Percentiles rank a stretch among this genome's conserved stretches.
Conservation (phyloP, 1,140 invertebrate species). For the Drosophila yakuba region DNA sequence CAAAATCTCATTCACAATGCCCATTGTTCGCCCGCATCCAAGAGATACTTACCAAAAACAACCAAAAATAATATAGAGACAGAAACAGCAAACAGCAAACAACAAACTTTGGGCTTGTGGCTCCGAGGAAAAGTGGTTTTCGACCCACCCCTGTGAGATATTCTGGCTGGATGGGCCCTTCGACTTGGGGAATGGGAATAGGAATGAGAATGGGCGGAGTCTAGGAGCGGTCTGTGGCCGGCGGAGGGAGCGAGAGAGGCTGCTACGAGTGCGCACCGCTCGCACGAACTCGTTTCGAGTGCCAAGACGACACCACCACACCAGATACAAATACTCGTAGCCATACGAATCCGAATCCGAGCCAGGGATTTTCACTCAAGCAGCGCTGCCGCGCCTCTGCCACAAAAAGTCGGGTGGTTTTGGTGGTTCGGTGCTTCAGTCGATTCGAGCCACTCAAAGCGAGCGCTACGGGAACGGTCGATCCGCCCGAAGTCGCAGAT, state of each 20-base stretch:
- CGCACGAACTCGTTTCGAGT: constrained; percentile 56
- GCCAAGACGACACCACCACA: neutral
- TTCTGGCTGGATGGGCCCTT: neutral
- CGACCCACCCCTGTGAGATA: constrained; percentile 19
- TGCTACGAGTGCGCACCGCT: neutral
- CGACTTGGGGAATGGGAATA: constrained; percentile 13
- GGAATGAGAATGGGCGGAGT: constrained; percentile 40
- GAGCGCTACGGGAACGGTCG: constrained; percentile 39
- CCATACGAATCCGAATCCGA: constrained; percentile 15
- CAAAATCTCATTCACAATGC: constrained; percentile 51
- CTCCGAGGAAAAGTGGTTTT: constrained; percentile 36
- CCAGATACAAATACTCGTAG: neutral
- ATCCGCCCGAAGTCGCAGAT: constrained; percentile 11
- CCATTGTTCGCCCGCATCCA: constrained; percentile 50
- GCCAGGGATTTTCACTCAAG: constrained; percentile 69
- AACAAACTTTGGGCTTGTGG: constrained; percentile 7
- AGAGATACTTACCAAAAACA: constrained; percentile 18
- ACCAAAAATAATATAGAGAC: neutral
- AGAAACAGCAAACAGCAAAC: neutral
- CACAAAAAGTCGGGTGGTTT: constrained; percentile 10
- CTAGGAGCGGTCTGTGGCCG: constrained; percentile 6
- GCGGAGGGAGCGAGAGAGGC: constrained; percentile 19
- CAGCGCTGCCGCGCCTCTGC: constrained; percentile 10
- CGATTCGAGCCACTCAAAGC: constrained; percentile 60
- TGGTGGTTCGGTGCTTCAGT: constrained; percentile 39